phyloP scores from a whole-genome alignment of 2,797 vertebrate genomes.

The Ptychobarbus kaznakovi region DNA sequence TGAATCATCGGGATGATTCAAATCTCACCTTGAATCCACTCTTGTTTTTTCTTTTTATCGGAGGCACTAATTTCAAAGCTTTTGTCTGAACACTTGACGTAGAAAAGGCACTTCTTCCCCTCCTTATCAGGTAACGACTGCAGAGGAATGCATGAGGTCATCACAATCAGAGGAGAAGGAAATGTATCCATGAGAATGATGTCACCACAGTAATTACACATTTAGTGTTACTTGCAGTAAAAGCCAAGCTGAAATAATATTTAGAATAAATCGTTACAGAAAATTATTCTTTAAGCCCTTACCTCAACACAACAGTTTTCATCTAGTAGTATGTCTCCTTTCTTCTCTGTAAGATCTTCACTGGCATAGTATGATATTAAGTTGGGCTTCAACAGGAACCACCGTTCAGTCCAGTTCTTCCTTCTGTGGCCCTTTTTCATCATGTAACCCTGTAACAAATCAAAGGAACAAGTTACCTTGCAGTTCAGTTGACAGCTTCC shows the following conservation, averaged over 20 bases:
- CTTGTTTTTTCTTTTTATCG: slow-evolving; percentile 98
- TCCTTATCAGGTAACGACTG: slow-evolving; percentile 95
- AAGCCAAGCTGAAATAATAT: neutral
- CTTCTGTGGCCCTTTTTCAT: slow-evolving; percentile 96
- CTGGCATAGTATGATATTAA: slow-evolving; percentile 90
- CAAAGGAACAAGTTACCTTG: neutral
- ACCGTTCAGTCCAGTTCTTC: slow-evolving; percentile 98
- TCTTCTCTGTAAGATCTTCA: slow-evolving; percentile 93
- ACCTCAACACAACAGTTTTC: slow-evolving; percentile 90
- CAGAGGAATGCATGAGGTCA: slow-evolving; percentile 40
- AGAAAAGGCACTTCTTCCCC: slow-evolving; percentile 95
- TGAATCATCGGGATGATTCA: slow-evolving; percentile 4
- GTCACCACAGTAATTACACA: neutral
- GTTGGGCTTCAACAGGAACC: slow-evolving; percentile 91
- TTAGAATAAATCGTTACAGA: neutral
- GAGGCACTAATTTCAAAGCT: slow-evolving; percentile 96
- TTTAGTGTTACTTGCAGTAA: neutral
- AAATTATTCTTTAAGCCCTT: slow-evolving; percentile 59
- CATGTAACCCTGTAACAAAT: slow-evolving; percentile 89
- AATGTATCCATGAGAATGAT: slow-evolving; percentile 20
- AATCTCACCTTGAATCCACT: slow-evolving; percentile 95
- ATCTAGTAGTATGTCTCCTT: slow-evolving; percentile 90
- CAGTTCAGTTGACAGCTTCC: neutral
- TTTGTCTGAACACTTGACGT: slow-evolving; percentile 91
- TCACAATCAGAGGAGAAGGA: slow-evolving; percentile 44